Evolutionary conservation across 2,113 vertebrate species (phyloP), one percentile per base, ranked within the genome.

Genomic region (Riparia riparia): DNA sequence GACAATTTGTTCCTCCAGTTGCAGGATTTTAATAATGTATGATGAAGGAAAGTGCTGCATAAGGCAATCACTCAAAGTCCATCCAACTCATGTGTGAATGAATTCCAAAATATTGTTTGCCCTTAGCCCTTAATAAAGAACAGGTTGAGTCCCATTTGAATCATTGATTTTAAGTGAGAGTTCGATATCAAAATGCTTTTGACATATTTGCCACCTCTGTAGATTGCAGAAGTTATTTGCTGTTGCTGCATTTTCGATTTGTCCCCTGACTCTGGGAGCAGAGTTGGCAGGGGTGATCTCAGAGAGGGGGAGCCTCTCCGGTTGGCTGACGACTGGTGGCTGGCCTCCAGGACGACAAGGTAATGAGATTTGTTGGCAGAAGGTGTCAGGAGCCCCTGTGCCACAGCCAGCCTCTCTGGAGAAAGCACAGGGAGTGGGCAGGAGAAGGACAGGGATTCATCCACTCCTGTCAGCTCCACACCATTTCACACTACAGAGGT

Each of bases 161-260:
- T 83, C 82, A 81, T 10, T 86, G 82, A 74, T 92, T 95, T 90
- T 82, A 83, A 86, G 51, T 45, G 42, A 86, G 41, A 47, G n/a
- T 60, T 92, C 54, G 63, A 6, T 56, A 92, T n/a, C 66, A 74
- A 95, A 95, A 81, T 64, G 72, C 13, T 90, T 93, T 68, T 89
- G 96, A 92, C 90, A 56, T 47, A 78, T 90, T 73, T 83, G 47
- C 34, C 47, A n/a, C 51, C 64, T 92, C 76, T 71, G 68, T 83
- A 64, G 60, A 81, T 74, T 81, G 47, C 11, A 68, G 60, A 44
- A 86, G 66, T 61, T 73, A 65, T 32, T 90, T 93, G 88, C 90
- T 82, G 57, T 28, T 0, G 0, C 31, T 94, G 65, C 49, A n/a
- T 79, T 87, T 94, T 74, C 3, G 1, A 1, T 82, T 72, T 72